Percentiles rank a stretch among this genome's conserved stretches.
Conservation (phyloP, 2,113 vertebrate genomes). For the Porphyrio hochstetteri region DNA sequence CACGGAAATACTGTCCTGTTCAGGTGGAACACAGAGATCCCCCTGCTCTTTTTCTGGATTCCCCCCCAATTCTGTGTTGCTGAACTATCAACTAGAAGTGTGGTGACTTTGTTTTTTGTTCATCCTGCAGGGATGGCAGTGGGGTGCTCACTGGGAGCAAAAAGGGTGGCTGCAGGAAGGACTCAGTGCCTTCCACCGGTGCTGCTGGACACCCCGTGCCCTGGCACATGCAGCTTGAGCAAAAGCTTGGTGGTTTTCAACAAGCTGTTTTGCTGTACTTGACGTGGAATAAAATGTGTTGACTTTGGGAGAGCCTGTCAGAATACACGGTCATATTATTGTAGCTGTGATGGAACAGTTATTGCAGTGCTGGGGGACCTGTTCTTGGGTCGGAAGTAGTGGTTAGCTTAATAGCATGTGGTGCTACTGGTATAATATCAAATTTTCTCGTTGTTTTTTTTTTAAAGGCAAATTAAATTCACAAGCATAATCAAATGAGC, state of each 20-base stretch:
- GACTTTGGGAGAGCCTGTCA: neutral
- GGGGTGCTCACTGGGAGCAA: neutral
- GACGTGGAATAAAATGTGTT: neutral
- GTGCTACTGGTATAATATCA: neutral
- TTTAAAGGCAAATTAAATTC: neutral
- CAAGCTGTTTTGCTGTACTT: neutral
- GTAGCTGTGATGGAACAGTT: neutral
- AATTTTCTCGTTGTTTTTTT: neutral
- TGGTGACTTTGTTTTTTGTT: neutral
- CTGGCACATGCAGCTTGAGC: neutral
- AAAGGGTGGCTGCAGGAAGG: neutral
- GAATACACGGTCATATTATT: neutral
- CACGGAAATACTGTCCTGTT: neutral
- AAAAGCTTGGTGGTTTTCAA: neutral
- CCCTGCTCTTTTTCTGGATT: neutral
- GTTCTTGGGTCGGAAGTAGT: neutral
- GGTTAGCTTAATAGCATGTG: neutral
- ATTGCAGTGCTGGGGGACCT: neutral
- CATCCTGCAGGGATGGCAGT: neutral
- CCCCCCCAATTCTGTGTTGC: fast-evolving
- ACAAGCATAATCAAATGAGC: neutral
- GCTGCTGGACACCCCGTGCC: neutral
- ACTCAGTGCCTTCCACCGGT: neutral
- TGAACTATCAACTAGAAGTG: neutral
- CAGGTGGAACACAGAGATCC: neutral